Conservation (phyloP, 2,113 vertebrate genomes). For the Dunckerocampus dactyliophorus region DNA sequence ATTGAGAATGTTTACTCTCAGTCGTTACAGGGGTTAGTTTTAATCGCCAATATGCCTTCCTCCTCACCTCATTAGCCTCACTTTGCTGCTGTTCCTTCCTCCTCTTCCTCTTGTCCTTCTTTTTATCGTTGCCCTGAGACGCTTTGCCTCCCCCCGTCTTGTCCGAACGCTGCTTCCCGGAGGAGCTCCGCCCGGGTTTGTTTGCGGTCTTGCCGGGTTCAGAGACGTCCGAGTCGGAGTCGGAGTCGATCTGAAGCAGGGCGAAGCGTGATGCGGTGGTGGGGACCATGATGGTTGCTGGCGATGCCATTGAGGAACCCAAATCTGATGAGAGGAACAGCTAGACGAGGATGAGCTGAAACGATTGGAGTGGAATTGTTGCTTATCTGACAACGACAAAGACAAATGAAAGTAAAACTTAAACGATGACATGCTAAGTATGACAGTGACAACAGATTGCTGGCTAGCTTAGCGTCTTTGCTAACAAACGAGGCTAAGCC, state of each 20-base stretch:
- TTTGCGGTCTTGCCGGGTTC: slow-evolving; percentile 73
- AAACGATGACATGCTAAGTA: too few species aligned
- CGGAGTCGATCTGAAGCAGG: slow-evolving; percentile 86
- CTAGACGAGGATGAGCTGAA: slow-evolving; percentile 3
- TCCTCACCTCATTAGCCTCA: slow-evolving; percentile 86
- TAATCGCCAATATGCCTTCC: too few species aligned
- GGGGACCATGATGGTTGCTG: slow-evolving; percentile 80
- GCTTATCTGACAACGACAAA: too few species aligned
- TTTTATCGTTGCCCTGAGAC: slow-evolving; percentile 78
- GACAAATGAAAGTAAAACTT: too few species aligned
- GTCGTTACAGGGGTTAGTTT: too few species aligned
- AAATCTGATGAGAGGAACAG: neutral
- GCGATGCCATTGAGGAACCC: slow-evolving; percentile 76
- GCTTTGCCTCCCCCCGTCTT: slow-evolving; percentile 70
- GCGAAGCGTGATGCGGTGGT: slow-evolving; percentile 91
- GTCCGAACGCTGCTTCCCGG: slow-evolving; percentile 71
- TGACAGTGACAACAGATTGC: too few species aligned
- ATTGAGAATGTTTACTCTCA: neutral
- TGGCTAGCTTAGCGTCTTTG: neutral
- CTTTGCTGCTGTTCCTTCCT: slow-evolving; percentile 85
- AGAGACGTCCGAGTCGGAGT: slow-evolving; percentile 80
- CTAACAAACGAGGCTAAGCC: neutral
- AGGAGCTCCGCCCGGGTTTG: slow-evolving; percentile 61
- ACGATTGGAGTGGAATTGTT: too few species aligned
- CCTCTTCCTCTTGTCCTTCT: slow-evolving; percentile 87